Percentiles rank a stretch among this genome's conserved stretches.
These are phyloP conservation scores for Limnephilus marmoratus DNA, from an alignment of 2,888 invertebrate genomes.

Conservation along the genomic window DNA sequence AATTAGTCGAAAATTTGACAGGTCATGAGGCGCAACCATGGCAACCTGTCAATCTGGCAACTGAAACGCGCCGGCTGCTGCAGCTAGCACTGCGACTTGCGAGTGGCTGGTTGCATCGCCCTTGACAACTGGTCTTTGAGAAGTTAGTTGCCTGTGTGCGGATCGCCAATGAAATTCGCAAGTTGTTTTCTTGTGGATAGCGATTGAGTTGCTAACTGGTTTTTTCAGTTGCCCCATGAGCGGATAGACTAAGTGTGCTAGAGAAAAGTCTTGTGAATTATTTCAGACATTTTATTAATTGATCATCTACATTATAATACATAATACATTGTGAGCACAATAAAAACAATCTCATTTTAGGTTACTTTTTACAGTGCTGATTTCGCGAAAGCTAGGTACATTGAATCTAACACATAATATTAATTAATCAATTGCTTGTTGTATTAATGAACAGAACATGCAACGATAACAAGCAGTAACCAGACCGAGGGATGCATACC, in stretches of 20 bases:
- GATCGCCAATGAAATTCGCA: too few species aligned
- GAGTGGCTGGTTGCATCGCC: too few species aligned
- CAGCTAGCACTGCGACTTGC: too few species aligned
- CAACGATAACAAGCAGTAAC: not conserved
- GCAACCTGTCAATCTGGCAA: too few species aligned
- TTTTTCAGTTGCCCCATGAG: too few species aligned
- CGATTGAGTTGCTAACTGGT: too few species aligned
- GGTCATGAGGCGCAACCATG: too few species aligned
- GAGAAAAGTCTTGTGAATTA: conserved; percentile 4
- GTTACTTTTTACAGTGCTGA: not conserved
- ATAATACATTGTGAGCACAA: conserved; percentile 30
- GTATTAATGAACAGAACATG: not conserved
- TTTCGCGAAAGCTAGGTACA: not conserved
- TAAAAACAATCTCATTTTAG: not conserved
- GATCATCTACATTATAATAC: conserved; percentile 21
- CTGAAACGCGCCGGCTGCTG: too few species aligned
- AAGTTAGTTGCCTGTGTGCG: too few species aligned
- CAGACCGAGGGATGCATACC: not conserved
- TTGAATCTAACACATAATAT: conserved; percentile 13
- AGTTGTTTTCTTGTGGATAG: too few species aligned
- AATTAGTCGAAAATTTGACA: too few species aligned
- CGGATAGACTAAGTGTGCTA: not conserved
- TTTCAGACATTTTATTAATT: conserved; percentile 26
- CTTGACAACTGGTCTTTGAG: too few species aligned
- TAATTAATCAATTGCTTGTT: not conserved